phyloP scores from a whole-genome alignment of 2,113 vertebrate genomes.

The Furnarius figulus region DNA sequence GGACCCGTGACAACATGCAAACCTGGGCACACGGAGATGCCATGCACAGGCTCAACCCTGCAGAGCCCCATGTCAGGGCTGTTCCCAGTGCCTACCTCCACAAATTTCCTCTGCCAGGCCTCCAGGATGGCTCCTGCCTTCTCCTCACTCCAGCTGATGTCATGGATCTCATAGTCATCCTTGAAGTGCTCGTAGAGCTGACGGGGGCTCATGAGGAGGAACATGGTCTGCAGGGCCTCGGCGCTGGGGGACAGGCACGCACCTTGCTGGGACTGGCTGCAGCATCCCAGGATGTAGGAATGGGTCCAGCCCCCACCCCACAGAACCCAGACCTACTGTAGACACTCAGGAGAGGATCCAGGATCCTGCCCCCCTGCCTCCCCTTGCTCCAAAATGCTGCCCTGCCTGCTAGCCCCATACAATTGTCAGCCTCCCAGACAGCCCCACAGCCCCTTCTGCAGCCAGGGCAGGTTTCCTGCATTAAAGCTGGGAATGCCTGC shows the following conservation, averaged over 20 bases:
- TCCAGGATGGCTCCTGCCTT: conserved; percentile 92
- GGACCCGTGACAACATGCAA: not conserved
- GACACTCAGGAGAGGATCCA: not conserved
- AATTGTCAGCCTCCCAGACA: not conserved
- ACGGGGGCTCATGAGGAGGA: conserved; percentile 96
- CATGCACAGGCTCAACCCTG: not conserved
- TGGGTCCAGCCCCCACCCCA: not conserved
- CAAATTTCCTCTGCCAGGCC: conserved; percentile 97
- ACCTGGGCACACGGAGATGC: not conserved
- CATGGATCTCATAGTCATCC: conserved; percentile 96
- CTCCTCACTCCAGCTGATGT: conserved; percentile 97
- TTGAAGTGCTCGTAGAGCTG: conserved; percentile 98
- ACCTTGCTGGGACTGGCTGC: not conserved
- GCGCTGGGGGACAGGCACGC: conserved; percentile 76
- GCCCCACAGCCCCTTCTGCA: not conserved
- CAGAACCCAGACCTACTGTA: not conserved
- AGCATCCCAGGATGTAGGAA: not conserved
- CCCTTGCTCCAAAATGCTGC: not conserved
- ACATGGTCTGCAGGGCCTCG: conserved; percentile 96
- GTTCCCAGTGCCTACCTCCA: conserved; percentile 78
- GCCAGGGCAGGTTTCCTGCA: not conserved
- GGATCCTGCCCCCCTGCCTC: not conserved
- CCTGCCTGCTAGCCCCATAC: not conserved
- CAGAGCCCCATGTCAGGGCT: not conserved
- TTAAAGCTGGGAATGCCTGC: rapidly evolving